These are phyloP conservation scores for Dasysyrphus albostriatus DNA, from an alignment of 2,888 invertebrate species.

Conservation along the genomic window DNA sequence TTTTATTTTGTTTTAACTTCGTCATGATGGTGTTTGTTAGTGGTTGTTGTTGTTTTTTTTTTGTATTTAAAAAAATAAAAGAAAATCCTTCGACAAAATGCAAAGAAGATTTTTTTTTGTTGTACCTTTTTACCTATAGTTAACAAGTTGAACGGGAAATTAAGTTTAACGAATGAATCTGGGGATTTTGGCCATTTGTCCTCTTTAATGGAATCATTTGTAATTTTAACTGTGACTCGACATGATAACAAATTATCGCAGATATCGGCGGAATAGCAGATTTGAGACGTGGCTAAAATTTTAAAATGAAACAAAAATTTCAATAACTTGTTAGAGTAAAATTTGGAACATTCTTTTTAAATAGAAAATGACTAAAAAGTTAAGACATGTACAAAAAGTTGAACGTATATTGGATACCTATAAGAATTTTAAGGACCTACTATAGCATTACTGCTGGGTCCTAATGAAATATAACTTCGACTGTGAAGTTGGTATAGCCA, in stretches of 20 bases:
- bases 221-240: constrained; percentile 64
- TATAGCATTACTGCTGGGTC: too few relatives aligned
- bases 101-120: constrained; percentile 7
- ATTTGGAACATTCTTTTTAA: background rate
- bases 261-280: background rate
- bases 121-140: constrained; percentile 10
- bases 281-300: constrained; percentile 52
- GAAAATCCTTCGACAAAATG: constrained; percentile 35
- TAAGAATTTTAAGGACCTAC: too few relatives aligned
- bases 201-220: constrained; percentile 55
- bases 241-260: constrained; percentile 40
- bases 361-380: background rate
- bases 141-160: constrained; percentile 58
- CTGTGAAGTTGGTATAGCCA: too few relatives aligned
- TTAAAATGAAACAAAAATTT: background rate
- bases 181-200: constrained; percentile 61
- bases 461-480: too few relatives aligned
- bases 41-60: constrained; percentile 6
- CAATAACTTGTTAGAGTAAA: background rate
- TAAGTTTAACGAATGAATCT: constrained; percentile 66
- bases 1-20: constrained; percentile 13
- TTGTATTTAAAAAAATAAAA: background rate
- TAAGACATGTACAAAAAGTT: too few relatives aligned
- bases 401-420: too few relatives aligned
- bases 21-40: constrained; percentile 13